Evolutionary conservation across 2,113 vertebrate species (phyloP).

Genomic region (Aldabrachelys gigantea): DNA sequence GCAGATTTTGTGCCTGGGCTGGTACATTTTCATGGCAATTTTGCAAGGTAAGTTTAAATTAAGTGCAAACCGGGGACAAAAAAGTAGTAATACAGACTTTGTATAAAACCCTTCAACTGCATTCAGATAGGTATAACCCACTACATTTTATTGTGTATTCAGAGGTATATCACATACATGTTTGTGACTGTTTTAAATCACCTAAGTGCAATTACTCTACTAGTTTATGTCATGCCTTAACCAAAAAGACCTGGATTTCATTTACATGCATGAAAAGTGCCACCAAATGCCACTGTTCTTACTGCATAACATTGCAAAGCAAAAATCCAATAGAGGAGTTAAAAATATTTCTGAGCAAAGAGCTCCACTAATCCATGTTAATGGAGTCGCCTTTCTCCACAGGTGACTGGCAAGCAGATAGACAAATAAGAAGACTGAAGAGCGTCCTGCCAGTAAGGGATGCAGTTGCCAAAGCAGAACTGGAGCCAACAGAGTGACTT

Average conservation of each 20-base stretch:
- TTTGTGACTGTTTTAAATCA: not conserved
- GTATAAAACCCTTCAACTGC: not conserved
- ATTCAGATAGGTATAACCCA: not conserved
- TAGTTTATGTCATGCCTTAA: not conserved
- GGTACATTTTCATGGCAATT: not conserved
- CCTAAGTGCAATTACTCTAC: not conserved
- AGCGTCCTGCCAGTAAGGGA: not conserved
- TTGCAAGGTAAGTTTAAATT: conserved; percentile 19
- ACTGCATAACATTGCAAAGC: conserved; percentile 9
- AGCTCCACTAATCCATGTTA: not conserved
- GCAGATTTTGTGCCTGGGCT: conserved; percentile 9
- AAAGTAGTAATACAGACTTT: conserved; percentile 11
- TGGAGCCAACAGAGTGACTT: not conserved
- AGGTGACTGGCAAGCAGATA: not conserved
- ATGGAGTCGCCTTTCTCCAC: not conserved
- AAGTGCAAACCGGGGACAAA: not conserved
- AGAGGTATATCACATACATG: not conserved
- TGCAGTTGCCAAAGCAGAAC: not conserved
- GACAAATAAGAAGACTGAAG: not conserved
- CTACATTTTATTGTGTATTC: not conserved
- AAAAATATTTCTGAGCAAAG: not conserved
- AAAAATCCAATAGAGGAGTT: not conserved
- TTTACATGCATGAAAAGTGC: not conserved
- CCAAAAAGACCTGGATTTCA: not conserved
- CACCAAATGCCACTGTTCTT: not conserved